phyloP scores from a whole-genome alignment of 2,888 invertebrate species.

The Bombylius major region DNA sequence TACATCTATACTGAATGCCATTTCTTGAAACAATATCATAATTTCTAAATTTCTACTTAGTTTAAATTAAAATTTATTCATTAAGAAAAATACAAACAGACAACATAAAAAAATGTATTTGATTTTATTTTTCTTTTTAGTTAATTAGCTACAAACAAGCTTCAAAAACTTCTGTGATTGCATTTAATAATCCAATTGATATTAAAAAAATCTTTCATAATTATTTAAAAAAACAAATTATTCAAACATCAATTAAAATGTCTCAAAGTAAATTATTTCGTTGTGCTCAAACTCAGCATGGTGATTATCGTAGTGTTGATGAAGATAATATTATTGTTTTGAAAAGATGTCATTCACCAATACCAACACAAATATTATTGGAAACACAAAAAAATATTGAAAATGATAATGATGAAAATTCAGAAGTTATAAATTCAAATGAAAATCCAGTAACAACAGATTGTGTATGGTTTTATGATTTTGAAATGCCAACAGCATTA shows the following conservation, averaged over 20 bases:
- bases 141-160: no score
- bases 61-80: no score
- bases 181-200: no score
- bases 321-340: constrained; percentile 29
- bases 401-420: constrained; percentile 28
- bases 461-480: constrained; percentile 12
- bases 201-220: no score
- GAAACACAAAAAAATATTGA: constrained; percentile 16
- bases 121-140: no score
- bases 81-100: no score
- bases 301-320: constrained; percentile 21
- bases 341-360: constrained; percentile 14
- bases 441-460: neutral
- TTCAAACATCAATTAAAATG: constrained; percentile 4
- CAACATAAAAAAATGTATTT: no score
- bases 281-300: constrained; percentile 27
- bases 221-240: no score
- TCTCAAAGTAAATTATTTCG: constrained; percentile 13
- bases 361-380: constrained; percentile 14
- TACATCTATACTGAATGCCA: no score
- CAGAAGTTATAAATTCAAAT: constrained; percentile 14
- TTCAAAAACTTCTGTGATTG: no score
- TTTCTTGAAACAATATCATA: no score
- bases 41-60: no score
- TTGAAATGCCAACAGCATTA: neutral